Evolutionary conservation across 2,113 vertebrate species (phyloP), one percentile per base, ranked within the genome.

Genomic region (Astur gentilis): DNA sequence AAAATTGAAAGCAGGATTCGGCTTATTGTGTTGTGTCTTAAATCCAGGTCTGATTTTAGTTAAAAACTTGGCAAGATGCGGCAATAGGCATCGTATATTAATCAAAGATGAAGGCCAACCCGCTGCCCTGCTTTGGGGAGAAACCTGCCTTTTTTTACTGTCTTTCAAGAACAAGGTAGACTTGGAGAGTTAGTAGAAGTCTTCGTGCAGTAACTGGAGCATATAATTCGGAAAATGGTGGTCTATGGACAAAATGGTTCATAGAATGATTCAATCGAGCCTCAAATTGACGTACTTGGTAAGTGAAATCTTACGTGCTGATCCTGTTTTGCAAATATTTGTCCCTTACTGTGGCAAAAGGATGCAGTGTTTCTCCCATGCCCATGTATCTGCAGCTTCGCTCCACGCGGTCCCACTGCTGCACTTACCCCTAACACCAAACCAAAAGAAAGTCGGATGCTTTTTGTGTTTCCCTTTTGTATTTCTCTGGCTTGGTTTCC

Each of bases 1-100:
- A 86, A 83, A 97, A 97, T 89, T 95, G 93, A 89, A 97, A 97
- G 89, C 97, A 96, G 93, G 70, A 90, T 96, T 87, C 11, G 2
- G 44, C 45, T 95, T 82, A 83, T 18, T 94, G 50, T 82, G 61
- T 88, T 96, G 72, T 13, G 5, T 77, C 90, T 95, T 95, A 83
- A 91, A 90, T 50, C 49, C 55, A 79, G 65, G 86, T 82, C 95
- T 96, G 96, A 96, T 90, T 96, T 96, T n/a, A 88, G 91, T 97
- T 97, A 95, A 78, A 79, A 60, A 47, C 66, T 89, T 96, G 95
- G 95, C 89, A 67, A 78, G 82, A 25, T 54, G 20, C 2, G 16
- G 72, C 61, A 64, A 80, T 73, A 91, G 62, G 69, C 70, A 94
- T 57, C 0, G 0, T 31, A 36, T 49, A 67, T 62, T 90, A 93